phyloP scores from a whole-genome alignment of 2,888 invertebrate genomes.

The Leucozona laternaria region DNA sequence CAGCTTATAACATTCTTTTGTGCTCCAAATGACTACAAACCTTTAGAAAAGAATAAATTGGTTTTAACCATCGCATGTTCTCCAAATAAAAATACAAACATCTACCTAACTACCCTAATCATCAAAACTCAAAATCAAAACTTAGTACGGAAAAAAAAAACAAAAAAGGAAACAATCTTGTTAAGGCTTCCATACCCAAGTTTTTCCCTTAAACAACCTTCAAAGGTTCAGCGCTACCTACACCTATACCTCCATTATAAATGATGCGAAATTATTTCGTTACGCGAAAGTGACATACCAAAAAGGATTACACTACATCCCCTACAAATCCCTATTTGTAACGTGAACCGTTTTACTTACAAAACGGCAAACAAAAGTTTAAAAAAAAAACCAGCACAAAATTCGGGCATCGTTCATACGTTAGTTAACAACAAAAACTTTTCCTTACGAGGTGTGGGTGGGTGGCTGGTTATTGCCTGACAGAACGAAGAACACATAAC shows the following conservation, averaged over 20 bases:
- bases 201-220: background rate
- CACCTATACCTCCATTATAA: background rate
- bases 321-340: constrained; percentile 62
- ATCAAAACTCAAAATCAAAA: too few relatives aligned
- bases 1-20: too few relatives aligned
- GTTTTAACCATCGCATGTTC: too few relatives aligned
- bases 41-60: too few relatives aligned
- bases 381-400: background rate
- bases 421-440: constrained; percentile 45
- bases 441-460: constrained; percentile 40
- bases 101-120: too few relatives aligned
- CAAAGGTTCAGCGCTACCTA: background rate
- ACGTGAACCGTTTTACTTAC: constrained; percentile 70
- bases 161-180: background rate
- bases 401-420: background rate
- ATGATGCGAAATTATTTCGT: constrained; percentile 63
- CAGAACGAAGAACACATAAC: constrained; percentile 43
- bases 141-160: background rate
- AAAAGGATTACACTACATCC: constrained; percentile 73
- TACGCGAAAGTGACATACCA: constrained; percentile 58
- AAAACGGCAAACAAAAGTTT: constrained; percentile 58
- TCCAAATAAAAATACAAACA: too few relatives aligned
- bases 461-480: too few relatives aligned
- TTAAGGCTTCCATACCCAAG: background rate
- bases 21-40: too few relatives aligned